phyloP scores from a whole-genome alignment of 2,113 vertebrate genomes.

The Takifugu flavidus region DNA sequence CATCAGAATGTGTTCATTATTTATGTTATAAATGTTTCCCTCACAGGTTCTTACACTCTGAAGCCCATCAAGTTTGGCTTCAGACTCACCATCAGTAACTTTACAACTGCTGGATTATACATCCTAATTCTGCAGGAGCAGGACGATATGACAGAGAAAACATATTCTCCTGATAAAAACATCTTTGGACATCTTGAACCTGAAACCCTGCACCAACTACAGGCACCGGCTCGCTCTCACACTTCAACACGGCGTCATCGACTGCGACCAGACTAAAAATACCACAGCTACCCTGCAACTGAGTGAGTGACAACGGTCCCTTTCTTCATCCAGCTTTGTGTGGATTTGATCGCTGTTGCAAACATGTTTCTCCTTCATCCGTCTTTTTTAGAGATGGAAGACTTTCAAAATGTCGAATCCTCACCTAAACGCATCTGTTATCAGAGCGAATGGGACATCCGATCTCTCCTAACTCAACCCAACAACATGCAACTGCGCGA shows the following conservation, averaged over 20 bases:
- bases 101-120: background rate
- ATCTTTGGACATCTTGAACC: background rate
- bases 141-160: background rate
- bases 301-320: slow-evolving; percentile 45
- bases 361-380: no score
- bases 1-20: background rate
- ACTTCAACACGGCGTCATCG: rapidly evolving
- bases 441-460: background rate
- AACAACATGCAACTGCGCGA: no score
- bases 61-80: background rate
- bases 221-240: no score
- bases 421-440: slow-evolving; percentile 11
- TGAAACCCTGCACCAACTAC: background rate
- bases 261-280: rapidly evolving
- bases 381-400: background rate
- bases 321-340: background rate
- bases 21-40: slow-evolving; percentile 7
- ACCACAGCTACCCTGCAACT: rapidly evolving
- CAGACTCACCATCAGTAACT: background rate
- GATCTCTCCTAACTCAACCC: background rate
- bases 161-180: background rate
- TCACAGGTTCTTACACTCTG: slow-evolving; percentile 42
- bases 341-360: no score
- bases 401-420: background rate
- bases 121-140: background rate